Conservation (phyloP, 2,888 invertebrate genomes). For the Drosophila nigritarsus region DNA sequence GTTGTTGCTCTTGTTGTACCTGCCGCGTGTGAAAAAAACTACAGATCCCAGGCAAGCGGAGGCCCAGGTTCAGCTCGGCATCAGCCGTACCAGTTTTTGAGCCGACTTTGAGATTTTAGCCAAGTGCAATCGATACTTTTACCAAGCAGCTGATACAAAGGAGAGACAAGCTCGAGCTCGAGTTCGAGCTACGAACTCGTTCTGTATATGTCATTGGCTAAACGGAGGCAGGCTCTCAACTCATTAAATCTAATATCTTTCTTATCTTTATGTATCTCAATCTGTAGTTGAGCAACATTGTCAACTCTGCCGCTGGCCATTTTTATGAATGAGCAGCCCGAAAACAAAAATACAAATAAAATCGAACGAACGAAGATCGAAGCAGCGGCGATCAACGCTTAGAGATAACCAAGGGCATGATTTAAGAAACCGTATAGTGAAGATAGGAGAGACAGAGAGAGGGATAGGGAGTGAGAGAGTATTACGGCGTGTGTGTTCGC, state of each 20-base stretch:
- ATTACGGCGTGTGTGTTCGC: slow-evolving; percentile 41
- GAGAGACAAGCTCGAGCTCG: slow-evolving; percentile 20
- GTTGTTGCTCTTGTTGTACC: slow-evolving; percentile 53
- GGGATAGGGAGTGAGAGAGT: slow-evolving; percentile 3
- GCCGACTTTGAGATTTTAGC: slow-evolving; percentile 61
- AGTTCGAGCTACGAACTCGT: slow-evolving; percentile 21
- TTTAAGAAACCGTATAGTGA: slow-evolving; percentile 16
- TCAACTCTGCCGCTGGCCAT: slow-evolving; percentile 66
- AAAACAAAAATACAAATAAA: slow-evolving; percentile 4
- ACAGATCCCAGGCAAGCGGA: slow-evolving; percentile 4
- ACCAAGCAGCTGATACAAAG: slow-evolving; percentile 23
- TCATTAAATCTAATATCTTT: slow-evolving; percentile 76
- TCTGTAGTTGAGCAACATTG: slow-evolving; percentile 74
- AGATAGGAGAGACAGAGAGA: slow-evolving; percentile 11
- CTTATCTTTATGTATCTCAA: slow-evolving; percentile 74
- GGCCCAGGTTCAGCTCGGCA: background rate
- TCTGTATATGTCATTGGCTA: slow-evolving; percentile 51
- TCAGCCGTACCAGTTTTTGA: slow-evolving; percentile 63
- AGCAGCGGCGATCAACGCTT: slow-evolving; percentile 70
- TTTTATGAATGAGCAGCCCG: slow-evolving; percentile 68
- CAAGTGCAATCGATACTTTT: slow-evolving; percentile 77
- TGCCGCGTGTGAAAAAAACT: slow-evolving; percentile 71
- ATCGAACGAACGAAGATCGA: slow-evolving; percentile 25
- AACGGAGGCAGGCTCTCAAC: slow-evolving; percentile 59
- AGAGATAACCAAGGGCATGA: slow-evolving; percentile 59